These are phyloP conservation scores for Acanthurus lineatus DNA, from an alignment of 2,797 vertebrate genomes.

Conservation along the genomic window DNA sequence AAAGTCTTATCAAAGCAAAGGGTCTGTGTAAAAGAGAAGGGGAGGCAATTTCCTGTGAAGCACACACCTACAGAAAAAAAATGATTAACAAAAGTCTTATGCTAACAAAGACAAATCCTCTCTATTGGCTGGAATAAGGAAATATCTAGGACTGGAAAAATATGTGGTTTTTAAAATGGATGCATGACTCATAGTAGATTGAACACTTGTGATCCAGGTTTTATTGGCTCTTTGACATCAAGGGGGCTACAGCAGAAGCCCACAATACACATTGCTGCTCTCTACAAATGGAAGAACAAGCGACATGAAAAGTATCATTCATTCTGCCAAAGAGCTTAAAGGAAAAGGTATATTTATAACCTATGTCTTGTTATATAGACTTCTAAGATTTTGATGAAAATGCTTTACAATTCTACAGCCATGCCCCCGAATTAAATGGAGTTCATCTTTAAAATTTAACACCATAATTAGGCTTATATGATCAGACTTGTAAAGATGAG, in stretches of 20 bases:
- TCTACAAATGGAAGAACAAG: conserved; percentile 16
- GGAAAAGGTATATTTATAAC: conserved; percentile 13
- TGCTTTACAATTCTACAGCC: conserved; percentile 11
- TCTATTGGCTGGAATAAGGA: conserved; percentile 39
- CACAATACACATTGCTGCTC: conserved; percentile 1
- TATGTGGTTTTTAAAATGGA: conserved; percentile 47
- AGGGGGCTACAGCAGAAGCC: background rate
- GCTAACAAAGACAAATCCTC: conserved; percentile 58
- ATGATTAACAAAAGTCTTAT: conserved; percentile 66
- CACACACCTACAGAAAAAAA: conserved; percentile 17
- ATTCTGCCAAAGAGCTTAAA: conserved; percentile 17
- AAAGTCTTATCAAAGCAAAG: conserved; percentile 69
- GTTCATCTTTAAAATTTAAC: conserved; percentile 14
- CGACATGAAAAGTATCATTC: background rate
- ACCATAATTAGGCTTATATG: conserved; percentile 45
- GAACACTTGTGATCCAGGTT: conserved; percentile 52
- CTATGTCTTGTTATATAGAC: background rate
- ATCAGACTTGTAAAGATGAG: conserved; percentile 56
- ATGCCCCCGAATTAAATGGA: background rate
- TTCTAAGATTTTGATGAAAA: conserved; percentile 24
- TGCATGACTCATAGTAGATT: conserved; percentile 53
- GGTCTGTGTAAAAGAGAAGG: conserved; percentile 46
- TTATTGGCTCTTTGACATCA: conserved; percentile 52
- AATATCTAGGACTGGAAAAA: conserved; percentile 41
- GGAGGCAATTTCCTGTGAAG: conserved; percentile 26